phyloP scores from a whole-genome alignment of 1,140 invertebrate genomes.

The Cryptotermes secundus region DNA sequence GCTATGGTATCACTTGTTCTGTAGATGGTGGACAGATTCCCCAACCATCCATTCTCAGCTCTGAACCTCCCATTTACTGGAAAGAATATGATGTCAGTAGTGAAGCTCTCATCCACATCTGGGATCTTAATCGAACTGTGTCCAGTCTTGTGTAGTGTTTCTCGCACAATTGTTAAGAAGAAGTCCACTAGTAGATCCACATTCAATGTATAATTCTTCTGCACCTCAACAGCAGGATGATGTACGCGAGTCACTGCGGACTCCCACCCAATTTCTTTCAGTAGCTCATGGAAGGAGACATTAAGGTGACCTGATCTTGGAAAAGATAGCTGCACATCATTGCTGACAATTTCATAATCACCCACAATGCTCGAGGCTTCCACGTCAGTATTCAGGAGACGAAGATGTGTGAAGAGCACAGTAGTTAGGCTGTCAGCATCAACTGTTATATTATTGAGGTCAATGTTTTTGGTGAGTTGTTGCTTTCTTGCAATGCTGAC shows the following conservation, averaged over 20 bases:
- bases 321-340: not conserved
- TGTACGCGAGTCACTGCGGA: not conserved
- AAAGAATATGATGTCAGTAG: not conserved
- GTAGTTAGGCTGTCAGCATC: not conserved
- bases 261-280: not conserved
- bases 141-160: not conserved
- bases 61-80: not conserved
- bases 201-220: not conserved
- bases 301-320: not conserved
- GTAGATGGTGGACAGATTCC: not conserved
- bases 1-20: not conserved
- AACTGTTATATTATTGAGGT: not conserved
- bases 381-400: not conserved
- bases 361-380: not conserved
- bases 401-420: not conserved
- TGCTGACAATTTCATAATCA: not conserved
- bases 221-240: not conserved
- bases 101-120: not conserved
- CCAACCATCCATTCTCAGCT: constrained; percentile 17
- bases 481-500: not conserved
- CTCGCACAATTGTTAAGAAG: not conserved
- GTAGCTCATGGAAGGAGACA: not conserved
- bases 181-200: not conserved
- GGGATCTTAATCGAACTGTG: not conserved
- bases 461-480: not conserved